phyloP scores from a whole-genome alignment of 1,140 invertebrate species.

The Lamellibrachia luymesi region DNA sequence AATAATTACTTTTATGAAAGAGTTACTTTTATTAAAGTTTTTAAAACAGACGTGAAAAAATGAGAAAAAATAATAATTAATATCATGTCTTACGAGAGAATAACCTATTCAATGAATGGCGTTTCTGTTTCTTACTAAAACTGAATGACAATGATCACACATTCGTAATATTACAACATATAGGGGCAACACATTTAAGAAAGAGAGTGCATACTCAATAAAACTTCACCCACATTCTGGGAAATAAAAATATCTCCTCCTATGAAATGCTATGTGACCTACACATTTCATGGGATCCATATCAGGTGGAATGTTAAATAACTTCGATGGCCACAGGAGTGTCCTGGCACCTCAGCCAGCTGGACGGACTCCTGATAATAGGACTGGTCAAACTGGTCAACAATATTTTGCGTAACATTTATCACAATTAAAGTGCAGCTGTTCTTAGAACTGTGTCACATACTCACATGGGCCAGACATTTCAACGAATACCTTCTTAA shows the following conservation, averaged over 20 bases:
- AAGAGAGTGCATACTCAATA: background rate
- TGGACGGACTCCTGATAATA: background rate
- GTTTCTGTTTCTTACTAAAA: background rate
- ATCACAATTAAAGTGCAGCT: background rate
- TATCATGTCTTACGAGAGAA: too few species aligned
- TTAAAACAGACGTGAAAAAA: background rate
- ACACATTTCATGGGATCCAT: background rate
- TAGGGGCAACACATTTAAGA: background rate
- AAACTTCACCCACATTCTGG: background rate
- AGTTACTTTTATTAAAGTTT: background rate
- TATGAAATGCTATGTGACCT: background rate
- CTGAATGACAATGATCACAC: background rate
- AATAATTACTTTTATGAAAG: background rate
- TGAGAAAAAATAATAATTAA: background rate
- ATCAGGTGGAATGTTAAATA: background rate
- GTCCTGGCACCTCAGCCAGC: background rate
- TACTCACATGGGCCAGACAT: background rate
- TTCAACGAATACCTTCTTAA: background rate
- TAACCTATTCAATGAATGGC: background rate
- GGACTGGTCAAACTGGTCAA: background rate
- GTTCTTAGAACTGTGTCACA: background rate
- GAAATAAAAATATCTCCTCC: slow-evolving; percentile 1
- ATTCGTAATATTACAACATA: background rate
- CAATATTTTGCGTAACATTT: background rate
- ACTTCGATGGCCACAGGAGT: background rate